Evolutionary conservation across 37 sponge, comb jelly and placozoan genomes (phyloP).

Genomic region (Bolinopsis microptera): DNA sequence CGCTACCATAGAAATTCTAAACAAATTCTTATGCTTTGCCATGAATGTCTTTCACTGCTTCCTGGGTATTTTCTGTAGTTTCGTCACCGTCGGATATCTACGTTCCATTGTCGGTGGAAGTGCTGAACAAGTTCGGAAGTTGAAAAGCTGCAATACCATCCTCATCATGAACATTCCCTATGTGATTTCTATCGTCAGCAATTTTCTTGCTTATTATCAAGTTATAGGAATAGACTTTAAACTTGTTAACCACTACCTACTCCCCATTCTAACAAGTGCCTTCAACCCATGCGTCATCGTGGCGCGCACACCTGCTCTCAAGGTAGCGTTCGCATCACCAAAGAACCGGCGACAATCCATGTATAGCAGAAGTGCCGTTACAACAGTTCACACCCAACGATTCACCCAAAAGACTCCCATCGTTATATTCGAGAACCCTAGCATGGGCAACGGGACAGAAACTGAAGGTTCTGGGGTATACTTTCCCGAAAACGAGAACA

Average conservation of each 20-base stretch:
- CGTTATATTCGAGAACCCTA: conserved; percentile 21
- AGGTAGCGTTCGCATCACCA: not conserved
- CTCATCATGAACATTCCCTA: conserved; percentile 62
- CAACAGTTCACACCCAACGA: not conserved
- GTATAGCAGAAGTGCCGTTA: not conserved
- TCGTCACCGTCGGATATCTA: conserved; percentile 16
- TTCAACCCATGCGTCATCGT: conserved; percentile 65
- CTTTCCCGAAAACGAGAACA: not conserved
- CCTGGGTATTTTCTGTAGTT: conserved; percentile 44
- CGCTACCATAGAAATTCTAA: conserved; percentile 23
- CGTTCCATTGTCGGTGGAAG: not conserved
- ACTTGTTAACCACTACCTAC: conserved; percentile 46
- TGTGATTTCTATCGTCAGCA: conserved; percentile 30
- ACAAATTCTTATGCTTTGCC: conserved; percentile 56
- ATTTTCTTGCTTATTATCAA: conserved; percentile 22
- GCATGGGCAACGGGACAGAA: not conserved
- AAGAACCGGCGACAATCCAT: not conserved
- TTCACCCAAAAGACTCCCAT: conserved; percentile 9
- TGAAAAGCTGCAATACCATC: conserved; percentile 58
- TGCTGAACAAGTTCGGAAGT: conserved; percentile 16
- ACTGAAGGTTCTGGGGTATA: not conserved
- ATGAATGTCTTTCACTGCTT: conserved; percentile 62
- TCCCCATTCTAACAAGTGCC: conserved; percentile 58
- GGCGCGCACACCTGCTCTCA: conserved; percentile 13
- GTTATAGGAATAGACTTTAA: conserved; percentile 7